Conservation (phyloP, 2,113 vertebrate genomes). For the Hiodon tergisus region DNA sequence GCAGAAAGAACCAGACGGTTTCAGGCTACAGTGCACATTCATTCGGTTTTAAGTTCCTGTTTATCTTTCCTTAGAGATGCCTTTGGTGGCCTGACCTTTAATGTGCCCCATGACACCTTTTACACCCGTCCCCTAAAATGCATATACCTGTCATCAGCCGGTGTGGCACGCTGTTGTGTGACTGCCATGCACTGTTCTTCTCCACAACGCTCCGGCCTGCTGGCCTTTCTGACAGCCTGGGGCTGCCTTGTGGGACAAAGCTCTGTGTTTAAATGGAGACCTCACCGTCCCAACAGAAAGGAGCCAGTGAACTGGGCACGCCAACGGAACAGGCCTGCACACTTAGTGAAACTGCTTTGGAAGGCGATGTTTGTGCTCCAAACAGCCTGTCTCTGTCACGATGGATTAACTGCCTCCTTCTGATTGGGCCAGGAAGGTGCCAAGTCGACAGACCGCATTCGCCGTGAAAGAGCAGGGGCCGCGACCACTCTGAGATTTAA, state of each 20-base stretch:
- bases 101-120: conserved; percentile 54
- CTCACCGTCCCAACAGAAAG: conserved; percentile 41
- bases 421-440: conserved; percentile 40
- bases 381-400: conserved; percentile 57
- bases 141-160: conserved; percentile 37
- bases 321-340: conserved; percentile 37
- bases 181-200: neutral
- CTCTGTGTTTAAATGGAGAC: conserved; percentile 29
- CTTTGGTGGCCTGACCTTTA: conserved; percentile 50
- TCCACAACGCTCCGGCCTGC: neutral
- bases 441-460: conserved; percentile 38
- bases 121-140: conserved; percentile 43
- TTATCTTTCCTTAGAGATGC: conserved; percentile 17
- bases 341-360: conserved; percentile 48
- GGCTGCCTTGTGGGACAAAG: conserved; percentile 1
- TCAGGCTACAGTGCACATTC: no score
- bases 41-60: neutral
- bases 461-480: conserved; percentile 8
- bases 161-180: neutral
- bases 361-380: conserved; percentile 56
- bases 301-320: conserved; percentile 39
- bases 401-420: conserved; percentile 50
- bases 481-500: neutral
- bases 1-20: no score
- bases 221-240: conserved; percentile 19